Evolutionary conservation across 2,888 invertebrate species (phyloP), one percentile per base, ranked within the genome.

Genomic region (Pseudococcus viburni): DNA sequence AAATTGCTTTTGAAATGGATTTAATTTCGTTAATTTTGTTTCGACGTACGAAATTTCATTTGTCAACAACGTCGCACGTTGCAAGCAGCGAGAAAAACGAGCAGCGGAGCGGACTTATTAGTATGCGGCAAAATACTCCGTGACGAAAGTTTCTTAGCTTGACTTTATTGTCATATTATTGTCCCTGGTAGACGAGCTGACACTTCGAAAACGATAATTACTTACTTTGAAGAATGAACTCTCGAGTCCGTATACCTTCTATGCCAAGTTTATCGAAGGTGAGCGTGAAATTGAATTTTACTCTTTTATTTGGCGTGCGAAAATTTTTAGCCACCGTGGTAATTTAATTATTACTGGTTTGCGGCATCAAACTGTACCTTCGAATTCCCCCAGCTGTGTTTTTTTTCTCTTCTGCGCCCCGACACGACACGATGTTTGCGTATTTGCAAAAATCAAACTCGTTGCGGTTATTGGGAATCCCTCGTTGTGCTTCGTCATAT

Each of bases 191-290:
- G 46, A 77, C 26, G 80, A 83, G 80, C 46, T 83, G 80, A 83
- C 80, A 83, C 80, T 83, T 83, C 19, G 80, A 83, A 83, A 83
- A 83, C 80, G 80, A 33, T 83, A 83, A 83, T 83, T 83, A 83
- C 80, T 9, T 42, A 83, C n/a, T 83, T 83, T 26, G 46, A 83
- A 83, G 80, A 83, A 83, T 83, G 11, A 83, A 83, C 80, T 46
- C 6, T 46, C 4, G 15, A 39, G 39, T 39, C 39, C 39, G 77
- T n/a, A 6, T 19, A 64, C 19, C 6, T 11, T 15, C 64, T 12
- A 7, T 59, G 19, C 42, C 68, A 33, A 73, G 73, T 73, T 73
- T 33, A 33, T 73, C 17, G 19, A 6, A 73, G 73, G 73, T 73
- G 46, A 83, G 19, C 46, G 46, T 46, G 6, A 83, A 83, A 83